Evolutionary conservation across 2,888 invertebrate species (phyloP), one percentile per base, ranked within the genome.

Genomic region (Osmoderma eremita): DNA sequence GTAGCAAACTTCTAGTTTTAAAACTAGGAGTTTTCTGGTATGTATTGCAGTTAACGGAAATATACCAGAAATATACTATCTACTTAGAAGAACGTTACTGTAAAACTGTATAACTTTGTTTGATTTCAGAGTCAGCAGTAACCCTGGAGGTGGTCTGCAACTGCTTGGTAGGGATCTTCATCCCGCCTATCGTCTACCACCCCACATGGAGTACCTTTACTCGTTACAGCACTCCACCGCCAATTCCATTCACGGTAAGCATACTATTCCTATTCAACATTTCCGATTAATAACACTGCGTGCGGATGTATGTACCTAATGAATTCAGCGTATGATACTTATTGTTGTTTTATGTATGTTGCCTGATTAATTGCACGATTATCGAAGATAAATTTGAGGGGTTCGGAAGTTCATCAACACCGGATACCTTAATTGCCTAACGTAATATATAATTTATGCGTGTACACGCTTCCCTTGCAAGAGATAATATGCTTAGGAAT

Each of bases 181-280:
- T 83, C 89, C 90, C 75, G 89, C 90, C 71, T 91, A 90, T 80
- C 86, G 91, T 81, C 87, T 91, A 78, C 86, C 87, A 72, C 88
- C 89, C 79, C 91, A 91, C 84, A 90, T 91, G 90, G 91, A 91
- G 84, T 91, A 91, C 83, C 86, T 91, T 74, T 91, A 91, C 80
- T 87, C 90, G 68, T 85, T 90, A 74, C 90, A 91, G 77, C 89
- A 91, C 81, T 86, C 86, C 81, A 85, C 86, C 74, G 79, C 80
- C 72, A 86, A 90, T 75, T 89, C 91, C 71, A 85, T 90, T 78
- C 90, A 91, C 81, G 90, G 91, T 91, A 83, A 84, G 82, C 77
- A 22, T 38, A 15, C 30, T 13, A 61, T 61, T 38, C 36, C 48
- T 24, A 65, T 67, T 51, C 45, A 53, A 36, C 30, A 17, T 20